Evolutionary conservation across 2,888 invertebrate species (phyloP).

Genomic region (Sphaerophoria taeniata): DNA sequence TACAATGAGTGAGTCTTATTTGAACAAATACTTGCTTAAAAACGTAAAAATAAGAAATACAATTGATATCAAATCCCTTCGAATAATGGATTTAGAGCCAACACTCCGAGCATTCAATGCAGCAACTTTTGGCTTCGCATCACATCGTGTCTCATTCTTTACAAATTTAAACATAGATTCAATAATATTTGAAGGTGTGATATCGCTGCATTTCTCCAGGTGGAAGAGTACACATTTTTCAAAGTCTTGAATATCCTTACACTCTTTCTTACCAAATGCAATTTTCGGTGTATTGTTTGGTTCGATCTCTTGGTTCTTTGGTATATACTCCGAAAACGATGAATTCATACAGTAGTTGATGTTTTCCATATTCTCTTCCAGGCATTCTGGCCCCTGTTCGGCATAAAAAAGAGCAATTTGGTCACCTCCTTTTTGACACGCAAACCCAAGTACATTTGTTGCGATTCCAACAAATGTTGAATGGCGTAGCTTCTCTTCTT

Average conservation of each 20-base stretch:
- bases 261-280: constrained; percentile 84
- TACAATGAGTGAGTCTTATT: no score
- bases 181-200: constrained; percentile 91
- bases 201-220: constrained; percentile 87
- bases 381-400: constrained; percentile 91
- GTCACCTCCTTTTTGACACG: constrained; percentile 91
- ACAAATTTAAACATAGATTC: constrained; percentile 90
- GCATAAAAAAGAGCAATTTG: constrained; percentile 92
- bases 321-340: constrained; percentile 85
- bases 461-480: constrained; percentile 87
- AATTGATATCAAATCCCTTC: background rate
- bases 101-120: constrained; percentile 11
- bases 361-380: constrained; percentile 85
- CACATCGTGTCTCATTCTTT: constrained; percentile 87
- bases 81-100: background rate
- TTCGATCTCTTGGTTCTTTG: constrained; percentile 81
- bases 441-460: constrained; percentile 87
- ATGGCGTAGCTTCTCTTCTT: constrained; percentile 85
- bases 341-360: constrained; percentile 87
- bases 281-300: constrained; percentile 84
- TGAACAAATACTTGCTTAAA: background rate
- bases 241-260: constrained; percentile 80
- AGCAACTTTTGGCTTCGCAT: constrained; percentile 44
- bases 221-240: constrained; percentile 80
- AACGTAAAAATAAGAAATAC: constrained; percentile 3